Conservation (phyloP, 2,113 vertebrate genomes). For the Dendrocopos noguchii region DNA sequence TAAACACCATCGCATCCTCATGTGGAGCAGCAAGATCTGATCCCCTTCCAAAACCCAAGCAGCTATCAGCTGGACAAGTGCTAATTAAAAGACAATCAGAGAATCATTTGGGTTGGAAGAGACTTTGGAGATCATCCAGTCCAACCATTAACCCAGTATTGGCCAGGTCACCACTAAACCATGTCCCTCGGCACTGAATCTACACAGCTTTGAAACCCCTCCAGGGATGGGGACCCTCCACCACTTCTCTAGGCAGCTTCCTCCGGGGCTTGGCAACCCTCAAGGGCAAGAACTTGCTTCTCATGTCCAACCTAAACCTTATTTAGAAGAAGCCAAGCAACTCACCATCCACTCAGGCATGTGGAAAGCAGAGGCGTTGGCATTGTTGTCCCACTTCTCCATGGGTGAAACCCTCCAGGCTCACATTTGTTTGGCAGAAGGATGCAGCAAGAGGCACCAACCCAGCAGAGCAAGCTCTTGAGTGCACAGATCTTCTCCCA, state of each 20-base stretch:
- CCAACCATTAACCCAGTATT: too few relatives aligned
- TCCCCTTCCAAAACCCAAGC: neutral
- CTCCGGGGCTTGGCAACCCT: too few relatives aligned
- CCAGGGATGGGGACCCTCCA: too few relatives aligned
- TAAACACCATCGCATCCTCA: fast-evolving
- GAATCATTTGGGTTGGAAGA: too few relatives aligned
- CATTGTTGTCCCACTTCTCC: conserved; percentile 69
- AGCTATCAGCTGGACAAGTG: neutral
- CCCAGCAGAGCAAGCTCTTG: neutral
- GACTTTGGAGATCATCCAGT: too few relatives aligned
- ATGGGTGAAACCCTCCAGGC: neutral
- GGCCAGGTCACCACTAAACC: too few relatives aligned
- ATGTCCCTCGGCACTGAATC: too few relatives aligned
- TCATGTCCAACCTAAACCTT: too few relatives aligned
- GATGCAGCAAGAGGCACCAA: neutral
- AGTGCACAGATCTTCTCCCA: neutral
- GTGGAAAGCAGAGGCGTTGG: conserved; percentile 71
- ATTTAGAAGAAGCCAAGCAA: neutral
- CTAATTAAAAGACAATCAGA: too few relatives aligned
- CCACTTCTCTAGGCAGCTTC: too few relatives aligned
- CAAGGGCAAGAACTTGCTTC: too few relatives aligned
- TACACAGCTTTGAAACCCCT: too few relatives aligned
- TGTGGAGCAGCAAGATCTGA: fast-evolving
- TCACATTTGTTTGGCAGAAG: neutral
- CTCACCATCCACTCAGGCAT: conserved; percentile 82